Base-by-base conservation (phyloP, 2,797 vertebrate species). In the Sardinella longiceps region DNA sequence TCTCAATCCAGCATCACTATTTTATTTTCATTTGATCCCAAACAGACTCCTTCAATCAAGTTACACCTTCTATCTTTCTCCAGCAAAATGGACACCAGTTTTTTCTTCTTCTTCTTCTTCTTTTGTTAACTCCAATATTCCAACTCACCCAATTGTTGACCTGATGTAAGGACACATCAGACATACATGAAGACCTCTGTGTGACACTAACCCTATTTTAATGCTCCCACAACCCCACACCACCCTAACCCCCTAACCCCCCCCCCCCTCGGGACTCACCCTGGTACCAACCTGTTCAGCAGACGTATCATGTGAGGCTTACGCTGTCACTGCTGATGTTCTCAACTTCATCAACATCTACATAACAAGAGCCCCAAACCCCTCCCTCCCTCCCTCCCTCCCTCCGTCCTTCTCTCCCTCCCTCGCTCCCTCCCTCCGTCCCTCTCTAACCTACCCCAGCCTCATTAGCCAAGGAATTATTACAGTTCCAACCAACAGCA, bases 261-360 rank as follows among this genome's bases (percentile, higher is more conserved):
- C n/a, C n/a, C n/a, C n/a, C n/a, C 7, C 51, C 56, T n/a, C 56
- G 25, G n/a, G 3, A 60, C 23, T 25, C n/a, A 10, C 56, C 56
- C 56, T 60, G 56, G 56, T 60, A 60, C 56, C 56, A 60, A 25
- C 56, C 56, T 60, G 53, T 58, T 58, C 53, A 58, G 53, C 53
- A 58, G 56, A 60, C 56, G 10, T 25, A 53, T 60, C 56, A 60
- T 60, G 56, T 60, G 56, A 60, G 56, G 56, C 56, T 60, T 60
- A 60, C 56, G 6, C 5, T 60, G n/a, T 60, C 56, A 60, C 56
- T 25, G n/a, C 56, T 60, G 56, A 60, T 60, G n/a, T 60, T 60
- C n/a, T 60, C 56, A 60, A 25, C 56, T 60, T 25, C 56, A 25
- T 25, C 23, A 15, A 60, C 56, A 60, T 60, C 56, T 25, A 58